Percentiles rank a stretch among this genome's conserved stretches.
Evolutionary conservation across 2,113 vertebrate genomes (phyloP).

Genomic region (Anhinga anhinga): DNA sequence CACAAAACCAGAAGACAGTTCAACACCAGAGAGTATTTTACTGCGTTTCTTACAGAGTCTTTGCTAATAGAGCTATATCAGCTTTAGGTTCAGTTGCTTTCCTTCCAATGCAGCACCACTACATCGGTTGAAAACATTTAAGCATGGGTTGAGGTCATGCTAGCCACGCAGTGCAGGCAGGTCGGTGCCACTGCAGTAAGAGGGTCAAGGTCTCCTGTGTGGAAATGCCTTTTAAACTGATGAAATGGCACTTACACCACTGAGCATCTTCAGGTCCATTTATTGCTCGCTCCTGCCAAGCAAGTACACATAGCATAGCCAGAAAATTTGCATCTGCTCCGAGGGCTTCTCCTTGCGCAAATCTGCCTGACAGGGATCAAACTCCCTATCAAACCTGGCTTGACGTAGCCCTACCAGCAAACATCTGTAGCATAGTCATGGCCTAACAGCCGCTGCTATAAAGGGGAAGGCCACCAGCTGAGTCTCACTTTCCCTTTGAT

Average conservation of each 20-base stretch:
- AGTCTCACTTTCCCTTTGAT: slow-evolving; percentile 24
- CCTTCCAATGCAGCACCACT: background rate
- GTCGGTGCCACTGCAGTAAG: background rate
- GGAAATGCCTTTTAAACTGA: background rate
- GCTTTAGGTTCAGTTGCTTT: background rate
- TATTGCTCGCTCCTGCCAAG: background rate
- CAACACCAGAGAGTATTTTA: background rate
- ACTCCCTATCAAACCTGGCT: background rate
- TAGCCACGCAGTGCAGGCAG: background rate
- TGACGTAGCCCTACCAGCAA: slow-evolving; percentile 1
- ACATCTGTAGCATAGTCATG: slow-evolving; percentile 11
- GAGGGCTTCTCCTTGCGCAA: background rate
- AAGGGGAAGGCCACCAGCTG: slow-evolving; percentile 45
- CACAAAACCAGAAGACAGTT: background rate
- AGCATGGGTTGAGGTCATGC: background rate
- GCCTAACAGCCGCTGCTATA: background rate
- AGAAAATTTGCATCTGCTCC: background rate
- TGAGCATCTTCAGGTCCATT: background rate
- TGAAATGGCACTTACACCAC: background rate
- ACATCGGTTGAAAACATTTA: fast-evolving
- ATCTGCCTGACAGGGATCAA: slow-evolving; percentile 25
- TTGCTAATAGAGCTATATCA: background rate
- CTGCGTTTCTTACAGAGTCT: background rate
- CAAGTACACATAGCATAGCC: fast-evolving
- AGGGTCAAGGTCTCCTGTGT: background rate